Base-by-base conservation (phyloP, 1,140 invertebrate genomes). In the Myzus persicae region DNA sequence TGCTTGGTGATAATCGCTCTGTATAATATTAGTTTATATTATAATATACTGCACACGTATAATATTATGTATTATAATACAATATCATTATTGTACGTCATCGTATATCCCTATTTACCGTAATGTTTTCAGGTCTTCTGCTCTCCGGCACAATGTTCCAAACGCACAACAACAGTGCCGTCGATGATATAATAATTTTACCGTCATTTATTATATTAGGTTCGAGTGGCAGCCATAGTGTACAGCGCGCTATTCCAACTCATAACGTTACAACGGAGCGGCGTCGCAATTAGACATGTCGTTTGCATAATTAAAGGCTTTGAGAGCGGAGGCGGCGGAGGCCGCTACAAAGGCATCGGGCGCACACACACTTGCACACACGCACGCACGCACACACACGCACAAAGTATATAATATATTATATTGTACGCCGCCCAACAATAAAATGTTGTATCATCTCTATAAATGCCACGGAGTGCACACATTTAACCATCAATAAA, bases 281-380 rank as follows among this genome's bases (percentile, higher is more conserved):
- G 82, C 22, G 31, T 85, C 84, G 42, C 84, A 87, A 87, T 87
- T 87, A 87, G 42, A 87, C 42, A 44, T 46, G 42, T 46, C 31
- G 31, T 87, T 87, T 87, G 31, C 84, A 87, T 46, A 87, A 46
- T 87, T 87, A 87, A 87, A 87, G 42, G 84, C 84, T 44, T 87
- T 26, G 82, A 40, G 31, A 42, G 38, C 38, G 40, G 40, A 2
- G 38, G 24, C 48, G 31, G 31, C 24, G 22, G 36, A 2, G 22
- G 24, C 81, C 24, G 22, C 3, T 40, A 38, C 81, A 82, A 82
- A 82, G 81, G 81, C 81, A 82, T n/a, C 22, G 59, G 14, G n/a
- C 6, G 6, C 31, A 67, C 24, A 67, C 59, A 31, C 4, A 84
- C 22, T 2, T 20, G 4, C 82, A 42, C 82, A 84, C 82, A 31